Evolutionary conservation across 2,888 invertebrate genomes (phyloP).

Genomic region (Zele albiditarsus): DNA sequence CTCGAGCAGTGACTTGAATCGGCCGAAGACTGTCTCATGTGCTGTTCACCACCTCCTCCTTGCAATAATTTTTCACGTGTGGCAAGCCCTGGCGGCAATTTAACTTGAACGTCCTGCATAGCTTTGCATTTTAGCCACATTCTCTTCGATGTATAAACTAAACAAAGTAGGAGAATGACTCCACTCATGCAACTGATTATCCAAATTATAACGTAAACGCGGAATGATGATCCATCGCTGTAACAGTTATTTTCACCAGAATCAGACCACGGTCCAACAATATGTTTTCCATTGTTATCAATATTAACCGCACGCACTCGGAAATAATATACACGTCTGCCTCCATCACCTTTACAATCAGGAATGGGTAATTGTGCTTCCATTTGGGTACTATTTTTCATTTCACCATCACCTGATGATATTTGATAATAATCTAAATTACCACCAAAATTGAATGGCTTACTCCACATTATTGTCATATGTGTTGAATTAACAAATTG

Average conservation of each 20-base stretch:
- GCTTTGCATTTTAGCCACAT: constrained; percentile 77
- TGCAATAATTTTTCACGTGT: constrained; percentile 68
- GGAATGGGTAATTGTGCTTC: constrained; percentile 66
- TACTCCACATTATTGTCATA: constrained; percentile 73
- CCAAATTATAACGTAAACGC: constrained; percentile 63
- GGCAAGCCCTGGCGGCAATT: constrained; percentile 79
- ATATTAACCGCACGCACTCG: constrained; percentile 71
- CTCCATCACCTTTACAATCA: constrained; percentile 67
- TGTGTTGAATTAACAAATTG: constrained; percentile 73
- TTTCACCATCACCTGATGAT: constrained; percentile 67
- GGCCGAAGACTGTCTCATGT: constrained; percentile 70
- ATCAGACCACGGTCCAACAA: constrained; percentile 72
- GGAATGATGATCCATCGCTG: constrained; percentile 65
- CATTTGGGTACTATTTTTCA: constrained; percentile 61
- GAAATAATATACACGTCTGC: constrained; percentile 64
- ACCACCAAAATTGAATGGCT: constrained; percentile 73
- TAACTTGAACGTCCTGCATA: constrained; percentile 81
- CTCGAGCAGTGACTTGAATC: constrained; percentile 77
- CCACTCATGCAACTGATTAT: constrained; percentile 59
- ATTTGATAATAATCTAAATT: constrained; percentile 75
- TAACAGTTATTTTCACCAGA: constrained; percentile 71
- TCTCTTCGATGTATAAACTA: constrained; percentile 68
- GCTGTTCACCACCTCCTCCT: constrained; percentile 67
- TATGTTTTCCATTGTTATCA: constrained; percentile 57
- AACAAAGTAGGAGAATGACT: constrained; percentile 58